A percentile compares a stretch with the other conserved stretches of the same genome.
phyloP scores from a whole-genome alignment of 2,797 vertebrate genomes.

The Cirrhinus mrigala region DNA sequence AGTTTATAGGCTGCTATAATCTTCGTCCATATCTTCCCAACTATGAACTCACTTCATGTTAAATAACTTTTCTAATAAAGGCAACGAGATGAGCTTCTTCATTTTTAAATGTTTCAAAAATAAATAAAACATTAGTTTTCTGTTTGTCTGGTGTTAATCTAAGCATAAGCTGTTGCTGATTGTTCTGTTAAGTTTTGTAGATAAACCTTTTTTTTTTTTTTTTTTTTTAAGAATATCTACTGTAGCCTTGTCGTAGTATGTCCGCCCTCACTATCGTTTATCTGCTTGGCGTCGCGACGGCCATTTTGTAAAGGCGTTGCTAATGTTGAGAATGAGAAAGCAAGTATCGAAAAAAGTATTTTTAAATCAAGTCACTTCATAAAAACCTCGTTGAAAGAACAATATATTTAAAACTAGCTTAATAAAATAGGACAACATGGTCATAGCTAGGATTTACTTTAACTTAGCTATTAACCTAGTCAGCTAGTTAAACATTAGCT shows the following conservation, averaged over 20 bases:
- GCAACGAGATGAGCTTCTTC: background rate
- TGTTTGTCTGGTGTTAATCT: background rate
- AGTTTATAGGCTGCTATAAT: no score
- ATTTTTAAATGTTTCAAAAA: background rate
- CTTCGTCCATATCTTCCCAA: no score
- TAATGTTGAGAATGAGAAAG: background rate
- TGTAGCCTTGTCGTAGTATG: background rate
- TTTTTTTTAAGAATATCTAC: background rate
- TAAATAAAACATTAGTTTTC: background rate
- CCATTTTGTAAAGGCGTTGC: conserved; percentile 34
- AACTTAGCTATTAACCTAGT: background rate
- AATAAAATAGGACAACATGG: no score
- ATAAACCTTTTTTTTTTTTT: no score
- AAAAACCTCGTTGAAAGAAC: background rate
- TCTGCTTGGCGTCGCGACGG: background rate
- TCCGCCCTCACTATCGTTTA: no score
- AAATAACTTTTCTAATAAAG: no score
- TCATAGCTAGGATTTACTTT: background rate
- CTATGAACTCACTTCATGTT: no score
- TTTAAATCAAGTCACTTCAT: background rate
- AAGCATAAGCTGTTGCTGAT: background rate
- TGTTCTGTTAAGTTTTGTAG: background rate
- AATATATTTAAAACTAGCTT: background rate
- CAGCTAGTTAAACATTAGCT: background rate
- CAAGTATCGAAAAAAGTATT: fast-evolving